Evolutionary conservation across 2,888 invertebrate species (phyloP), one percentile per base, ranked within the genome.

Genomic region (Dioctria rufipes): DNA sequence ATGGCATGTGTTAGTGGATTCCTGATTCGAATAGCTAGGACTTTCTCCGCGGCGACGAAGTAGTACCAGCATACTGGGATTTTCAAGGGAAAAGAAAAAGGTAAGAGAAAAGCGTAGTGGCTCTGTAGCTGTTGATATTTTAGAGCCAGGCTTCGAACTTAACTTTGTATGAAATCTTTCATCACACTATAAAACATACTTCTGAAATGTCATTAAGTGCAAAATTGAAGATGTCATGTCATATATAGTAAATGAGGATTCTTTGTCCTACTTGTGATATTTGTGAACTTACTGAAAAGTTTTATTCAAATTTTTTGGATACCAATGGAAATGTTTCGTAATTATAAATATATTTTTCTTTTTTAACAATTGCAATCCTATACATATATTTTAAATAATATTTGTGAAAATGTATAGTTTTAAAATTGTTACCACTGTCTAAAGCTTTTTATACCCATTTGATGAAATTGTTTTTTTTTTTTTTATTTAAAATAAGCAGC

Each of bases 1-100:
- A 79, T 98, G 98, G 98, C 98, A 98, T 89, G 94, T 97, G 51
- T 90, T 98, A 82, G 92, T 97, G 85, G 94, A 94, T 87, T 94
- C 94, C 89, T 92, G 93, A 92, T 92, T 91, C 85, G 88, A 89
- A 86, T 87, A 89, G 86, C 87, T 89, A 85, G 89, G 89, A 82
- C 88, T 88, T 83, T 86, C 88, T 84, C 83, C 83, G 46, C 79
- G 84, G 25, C 81, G 83, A 46, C 79, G 77, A 13, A 83, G 83
- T 79, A 73, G 63, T 46, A 67, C 65, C 49, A 80, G 69, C 43
- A 73, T 73, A 39, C 66, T 82, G 13, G 69, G 78, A 77, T 43
- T 82, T 58, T 78, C 78, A 8, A 82, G 80, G 69, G 82, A 73
- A 60, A 82, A 83, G 54, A 81, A 71, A 49, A 82, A 80, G 78